A percentile compares a stretch with the other conserved stretches of the same genome.
Conservation (phyloP, 2,797 vertebrate species). For the Coregonus sp. region DNA sequence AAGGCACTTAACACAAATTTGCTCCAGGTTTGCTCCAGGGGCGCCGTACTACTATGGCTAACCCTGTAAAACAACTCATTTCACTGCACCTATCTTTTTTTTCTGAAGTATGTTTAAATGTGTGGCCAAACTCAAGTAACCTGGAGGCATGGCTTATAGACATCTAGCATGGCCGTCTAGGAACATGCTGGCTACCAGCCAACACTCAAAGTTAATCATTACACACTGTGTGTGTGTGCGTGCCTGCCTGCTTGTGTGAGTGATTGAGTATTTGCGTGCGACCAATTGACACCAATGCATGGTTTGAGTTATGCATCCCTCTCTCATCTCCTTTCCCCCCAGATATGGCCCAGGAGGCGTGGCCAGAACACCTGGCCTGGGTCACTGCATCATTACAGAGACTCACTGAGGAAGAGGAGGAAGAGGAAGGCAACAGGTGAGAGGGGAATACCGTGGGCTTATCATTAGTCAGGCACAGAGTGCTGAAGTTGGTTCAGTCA, state of each 20-base stretch:
- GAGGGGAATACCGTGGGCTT: conserved; percentile 28
- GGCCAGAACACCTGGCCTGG: conserved; percentile 73
- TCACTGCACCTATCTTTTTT: background rate
- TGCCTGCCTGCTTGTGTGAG: background rate
- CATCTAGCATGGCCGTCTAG: conserved; percentile 69
- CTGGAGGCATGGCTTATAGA: conserved; percentile 63
- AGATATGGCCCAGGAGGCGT: conserved; percentile 72
- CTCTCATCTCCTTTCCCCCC: conserved; percentile 35
- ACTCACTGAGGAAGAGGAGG: conserved; percentile 62
- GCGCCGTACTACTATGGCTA: too few relatives aligned
- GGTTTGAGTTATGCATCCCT: conserved; percentile 2
- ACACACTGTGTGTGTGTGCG: conserved; percentile 11
- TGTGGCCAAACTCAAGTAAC: conserved; percentile 32
- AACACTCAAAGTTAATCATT: conserved; percentile 70
- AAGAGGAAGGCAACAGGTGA: conserved; percentile 54
- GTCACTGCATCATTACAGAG: conserved; percentile 69
- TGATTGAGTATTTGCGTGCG: conserved; percentile 24
- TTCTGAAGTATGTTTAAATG: conserved; percentile 33
- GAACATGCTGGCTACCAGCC: conserved; percentile 59
- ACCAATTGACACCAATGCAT: conserved; percentile 3
- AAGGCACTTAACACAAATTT: too few relatives aligned
- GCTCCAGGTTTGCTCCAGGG: too few relatives aligned
- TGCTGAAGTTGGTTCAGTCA: background rate
- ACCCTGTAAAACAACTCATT: too few relatives aligned
- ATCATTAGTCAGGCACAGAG: background rate